Base-by-base conservation (phyloP, 2,888 invertebrate species). In the Drosophila lacicola region DNA sequence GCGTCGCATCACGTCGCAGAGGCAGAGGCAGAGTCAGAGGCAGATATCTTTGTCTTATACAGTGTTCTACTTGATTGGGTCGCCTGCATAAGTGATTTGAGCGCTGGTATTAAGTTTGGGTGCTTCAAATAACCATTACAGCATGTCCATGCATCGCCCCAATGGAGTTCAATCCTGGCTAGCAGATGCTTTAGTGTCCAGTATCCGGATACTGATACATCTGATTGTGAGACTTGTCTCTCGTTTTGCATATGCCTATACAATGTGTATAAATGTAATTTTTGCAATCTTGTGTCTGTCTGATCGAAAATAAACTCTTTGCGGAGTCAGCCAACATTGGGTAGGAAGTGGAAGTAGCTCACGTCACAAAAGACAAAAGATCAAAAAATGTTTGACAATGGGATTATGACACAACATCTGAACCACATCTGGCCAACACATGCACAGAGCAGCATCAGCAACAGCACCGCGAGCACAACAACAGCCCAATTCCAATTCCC, bases 381-480 rank as follows among this genome's bases (percentile, higher is more conserved):
- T 50, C 67, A 37, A 19, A 63, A 42, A 49, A 66, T 69, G 60
- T 77, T 84, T 74, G 80, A 71, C 77, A 82, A 70, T 77, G 56
- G 53, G 51, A 76, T 70, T 81, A 70, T 71, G 66, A 68, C 66
- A 73, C 39, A 68, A 57, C 83, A 84, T 84, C 68, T 82, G 84
- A 84, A 45, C 13, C 71, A 82, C 83, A 84, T 87, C 63, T 84
- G 83, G 66, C 10, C 47, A 60, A 51, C 83, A 84, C 56, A 70
- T 86, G 87, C 45, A 58, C 81, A 41, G 55, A 58, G 10, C 29
- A 66, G 56, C 29, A 57, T 9, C 34, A 29, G 19, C 17, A 17
- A 17, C 17, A 17, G 25, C n/a, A 51, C 33, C 19, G 34, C 13
- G 29, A 46, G 14, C 37, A 21, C 25, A 54, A 21, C 25, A 54